Percentiles rank a stretch among this genome's conserved stretches.
These are phyloP conservation scores for Tetropium fuscum DNA, from an alignment of 2,888 invertebrate species.

Conservation along the genomic window DNA sequence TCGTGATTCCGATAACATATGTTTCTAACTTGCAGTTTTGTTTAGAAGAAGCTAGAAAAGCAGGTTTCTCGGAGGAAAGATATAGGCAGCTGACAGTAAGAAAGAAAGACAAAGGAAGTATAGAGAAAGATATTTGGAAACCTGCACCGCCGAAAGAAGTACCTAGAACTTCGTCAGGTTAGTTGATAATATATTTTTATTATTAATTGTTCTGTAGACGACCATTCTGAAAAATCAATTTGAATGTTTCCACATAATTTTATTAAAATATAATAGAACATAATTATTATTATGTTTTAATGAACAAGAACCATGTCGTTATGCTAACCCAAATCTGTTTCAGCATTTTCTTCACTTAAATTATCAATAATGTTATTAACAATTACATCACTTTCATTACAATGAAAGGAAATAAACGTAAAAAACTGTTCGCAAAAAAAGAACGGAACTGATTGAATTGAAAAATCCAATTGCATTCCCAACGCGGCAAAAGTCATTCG, in stretches of 20 bases:
- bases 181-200: slow-evolving; percentile 3
- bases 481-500: neutral
- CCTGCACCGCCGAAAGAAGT: slow-evolving; percentile 25
- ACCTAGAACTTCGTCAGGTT: slow-evolving; percentile 41
- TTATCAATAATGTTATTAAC: slow-evolving; percentile 14
- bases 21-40: slow-evolving; percentile 39
- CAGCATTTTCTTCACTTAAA: no score
- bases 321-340: no score
- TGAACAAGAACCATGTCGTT: no score
- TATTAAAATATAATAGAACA: no score
- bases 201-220: no score
- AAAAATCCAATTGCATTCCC: neutral
- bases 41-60: slow-evolving; percentile 39
- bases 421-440: neutral
- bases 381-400: neutral
- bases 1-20: no score
- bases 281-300: no score
- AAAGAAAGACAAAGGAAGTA: slow-evolving; percentile 29
- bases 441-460: no score
- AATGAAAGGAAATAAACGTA: neutral
- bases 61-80: slow-evolving; percentile 32
- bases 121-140: slow-evolving; percentile 39
- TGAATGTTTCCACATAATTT: no score
- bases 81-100: slow-evolving; percentile 32
- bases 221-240: no score